Evolutionary conservation across 2,888 invertebrate species (phyloP), one percentile per base, ranked within the genome.

Genomic region (Mesoligia furuncula): DNA sequence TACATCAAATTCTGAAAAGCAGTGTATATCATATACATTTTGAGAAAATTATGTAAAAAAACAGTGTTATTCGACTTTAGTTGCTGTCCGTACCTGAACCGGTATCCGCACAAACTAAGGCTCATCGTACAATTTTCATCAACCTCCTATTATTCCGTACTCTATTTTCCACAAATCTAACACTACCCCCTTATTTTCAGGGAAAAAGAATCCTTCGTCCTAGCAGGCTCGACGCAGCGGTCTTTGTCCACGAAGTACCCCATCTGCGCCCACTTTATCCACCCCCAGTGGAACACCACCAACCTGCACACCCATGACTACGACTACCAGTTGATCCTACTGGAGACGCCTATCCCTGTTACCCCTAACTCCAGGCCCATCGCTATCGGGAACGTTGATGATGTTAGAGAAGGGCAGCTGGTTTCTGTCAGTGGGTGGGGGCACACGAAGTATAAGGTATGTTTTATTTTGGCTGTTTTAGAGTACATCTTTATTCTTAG

Each of bases 401-500:
- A 95, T 51, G 78, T 95, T 0, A 51, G 8, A 0, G 88, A 93
- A 0, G 95, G 94, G 0, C 78, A 54, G 0, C 59, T 92, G 84
- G 85, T 95, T 0, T 77, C 92, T 0, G 89, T 96, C 1, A 95
- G 93, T 27, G 96, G 96, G 0, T 96, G 96, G 96, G 96, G 96
- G 3, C 95, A 95, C 83, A 88, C 93, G 1, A 82, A 84, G 62
- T 92, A 87, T 61, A 94, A 93, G 90, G 96, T 96, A 75, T 36
- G n/a, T 51, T 42, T 42, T n/a, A 15, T 69, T 69, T 69, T 36
- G 4, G 3, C 36, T 27, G 3, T 67, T 7, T 20, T 36, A 31
- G 17, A 15, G 2, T 7, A 45, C 27, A 45, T 20, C 11, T 66
- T 13, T 20, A 20, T 67, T 45, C 4, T 8, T 31, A 24, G 9